phyloP scores from a whole-genome alignment of 2,888 invertebrate genomes.

The Stenodema calcarata region DNA sequence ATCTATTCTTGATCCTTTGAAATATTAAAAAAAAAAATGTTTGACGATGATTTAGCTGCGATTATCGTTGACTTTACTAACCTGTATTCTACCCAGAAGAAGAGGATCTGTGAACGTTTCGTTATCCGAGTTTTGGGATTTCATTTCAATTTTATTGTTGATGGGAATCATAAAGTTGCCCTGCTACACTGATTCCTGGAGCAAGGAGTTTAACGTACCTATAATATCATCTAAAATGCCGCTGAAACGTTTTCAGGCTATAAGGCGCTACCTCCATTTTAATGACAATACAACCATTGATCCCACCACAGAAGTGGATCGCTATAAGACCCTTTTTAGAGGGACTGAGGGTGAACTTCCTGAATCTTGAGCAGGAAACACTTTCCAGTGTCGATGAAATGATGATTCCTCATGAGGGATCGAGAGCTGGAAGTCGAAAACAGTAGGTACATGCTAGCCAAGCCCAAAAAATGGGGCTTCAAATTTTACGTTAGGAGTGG shows the following conservation, averaged over 20 bases:
- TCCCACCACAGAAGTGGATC: not conserved
- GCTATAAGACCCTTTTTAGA: not conserved
- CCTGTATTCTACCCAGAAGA: too few species aligned
- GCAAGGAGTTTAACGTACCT: not conserved
- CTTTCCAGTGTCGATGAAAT: not conserved
- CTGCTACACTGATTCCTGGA: slow-evolving; percentile 55
- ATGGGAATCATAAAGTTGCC: slow-evolving; percentile 51
- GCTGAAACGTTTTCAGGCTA: not conserved
- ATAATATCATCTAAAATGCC: not conserved
- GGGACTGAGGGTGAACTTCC: not conserved
- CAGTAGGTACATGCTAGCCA: slow-evolving; percentile 61
- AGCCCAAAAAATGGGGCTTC: slow-evolving; percentile 60
- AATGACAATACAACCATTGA: not conserved
- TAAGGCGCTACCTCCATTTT: not conserved
- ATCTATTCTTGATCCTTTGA: too few species aligned
- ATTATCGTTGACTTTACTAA: too few species aligned
- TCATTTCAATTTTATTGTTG: not conserved
- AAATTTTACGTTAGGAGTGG: slow-evolving; percentile 60
- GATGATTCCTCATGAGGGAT: slow-evolving; percentile 57
- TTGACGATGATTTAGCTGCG: too few species aligned
- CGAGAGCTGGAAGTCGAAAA: slow-evolving; percentile 58
- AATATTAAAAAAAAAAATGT: too few species aligned
- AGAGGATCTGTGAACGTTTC: too few species aligned
- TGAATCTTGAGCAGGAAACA: not conserved
- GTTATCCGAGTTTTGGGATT: not conserved